Evolutionary conservation across 2,113 vertebrate species (phyloP).

Genomic region (Thryonomys swinderianus): DNA sequence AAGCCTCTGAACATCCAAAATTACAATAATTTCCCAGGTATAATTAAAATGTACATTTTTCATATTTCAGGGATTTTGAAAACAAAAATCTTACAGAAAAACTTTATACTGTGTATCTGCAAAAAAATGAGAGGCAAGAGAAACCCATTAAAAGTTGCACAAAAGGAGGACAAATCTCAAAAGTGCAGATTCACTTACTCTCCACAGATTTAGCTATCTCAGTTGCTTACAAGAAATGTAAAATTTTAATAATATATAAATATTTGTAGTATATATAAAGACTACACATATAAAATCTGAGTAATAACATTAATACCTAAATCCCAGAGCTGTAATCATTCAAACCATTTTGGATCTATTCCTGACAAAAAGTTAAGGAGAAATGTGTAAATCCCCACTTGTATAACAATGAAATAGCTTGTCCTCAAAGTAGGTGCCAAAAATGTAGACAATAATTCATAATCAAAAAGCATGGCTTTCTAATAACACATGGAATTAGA

Average conservation of each 20-base stretch:
- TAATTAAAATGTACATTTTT: constrained; percentile 16
- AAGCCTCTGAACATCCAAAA: neutral
- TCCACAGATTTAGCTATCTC: neutral
- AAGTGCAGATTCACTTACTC: neutral
- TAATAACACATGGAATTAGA: neutral
- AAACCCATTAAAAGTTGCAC: neutral
- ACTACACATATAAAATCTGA: neutral
- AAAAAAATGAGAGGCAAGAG: neutral
- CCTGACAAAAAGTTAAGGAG: neutral
- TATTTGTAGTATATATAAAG: neutral
- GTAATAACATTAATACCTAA: neutral
- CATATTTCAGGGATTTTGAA: neutral
- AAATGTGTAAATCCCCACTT: neutral
- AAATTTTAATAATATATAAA: neutral
- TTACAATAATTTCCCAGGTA: neutral
- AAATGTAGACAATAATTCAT: neutral
- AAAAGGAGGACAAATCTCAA: neutral
- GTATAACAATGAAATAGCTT: neutral
- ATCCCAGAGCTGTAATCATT: neutral
- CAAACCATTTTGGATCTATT: neutral
- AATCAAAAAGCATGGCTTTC: neutral
- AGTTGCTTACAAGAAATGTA: neutral
- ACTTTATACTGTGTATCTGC: neutral
- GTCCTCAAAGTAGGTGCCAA: neutral
- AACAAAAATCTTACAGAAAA: neutral